Percentiles rank a stretch among this genome's conserved stretches.
Conservation (phyloP, 2,113 vertebrate genomes). For the Aspidoscelis tigris region DNA sequence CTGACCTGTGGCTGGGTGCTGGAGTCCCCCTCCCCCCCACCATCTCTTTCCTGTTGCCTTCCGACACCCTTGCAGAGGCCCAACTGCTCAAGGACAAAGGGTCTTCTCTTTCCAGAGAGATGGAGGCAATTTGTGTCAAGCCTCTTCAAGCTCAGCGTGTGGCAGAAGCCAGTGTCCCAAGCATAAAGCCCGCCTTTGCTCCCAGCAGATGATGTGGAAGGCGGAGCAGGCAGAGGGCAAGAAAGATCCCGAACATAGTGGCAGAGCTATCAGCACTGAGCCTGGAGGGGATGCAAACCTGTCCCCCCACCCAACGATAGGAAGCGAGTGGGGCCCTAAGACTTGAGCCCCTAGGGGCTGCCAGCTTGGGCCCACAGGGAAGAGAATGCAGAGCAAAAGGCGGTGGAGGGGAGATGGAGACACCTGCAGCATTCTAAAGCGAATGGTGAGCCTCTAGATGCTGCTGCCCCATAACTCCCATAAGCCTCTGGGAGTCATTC, state of each 20-base stretch:
- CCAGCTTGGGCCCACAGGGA: neutral
- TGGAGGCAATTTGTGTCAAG: rapidly evolving
- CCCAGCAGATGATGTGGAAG: neutral
- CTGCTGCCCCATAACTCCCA: too few relatives aligned
- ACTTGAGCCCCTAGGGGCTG: neutral
- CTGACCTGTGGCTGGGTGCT: too few relatives aligned
- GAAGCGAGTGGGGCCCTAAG: neutral
- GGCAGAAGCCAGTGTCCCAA: neutral
- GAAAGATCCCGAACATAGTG: too few relatives aligned
- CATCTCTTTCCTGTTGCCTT: neutral
- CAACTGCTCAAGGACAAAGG: neutral
- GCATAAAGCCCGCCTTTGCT: neutral
- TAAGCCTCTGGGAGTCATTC: too few relatives aligned
- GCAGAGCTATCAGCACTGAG: too few relatives aligned
- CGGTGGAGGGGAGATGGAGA: too few relatives aligned
- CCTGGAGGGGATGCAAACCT: too few relatives aligned
- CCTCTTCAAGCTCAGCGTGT: neutral
- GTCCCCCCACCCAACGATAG: too few relatives aligned
- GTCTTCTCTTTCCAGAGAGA: neutral
- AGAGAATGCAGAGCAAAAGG: neutral
- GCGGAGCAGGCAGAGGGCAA: neutral
- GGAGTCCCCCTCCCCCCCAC: neutral
- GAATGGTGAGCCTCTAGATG: too few relatives aligned
- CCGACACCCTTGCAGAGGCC: neutral
- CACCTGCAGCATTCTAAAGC: too few relatives aligned